phyloP scores from a whole-genome alignment of 2,113 vertebrate genomes.

The Phyllopteryx taeniolatus region DNA sequence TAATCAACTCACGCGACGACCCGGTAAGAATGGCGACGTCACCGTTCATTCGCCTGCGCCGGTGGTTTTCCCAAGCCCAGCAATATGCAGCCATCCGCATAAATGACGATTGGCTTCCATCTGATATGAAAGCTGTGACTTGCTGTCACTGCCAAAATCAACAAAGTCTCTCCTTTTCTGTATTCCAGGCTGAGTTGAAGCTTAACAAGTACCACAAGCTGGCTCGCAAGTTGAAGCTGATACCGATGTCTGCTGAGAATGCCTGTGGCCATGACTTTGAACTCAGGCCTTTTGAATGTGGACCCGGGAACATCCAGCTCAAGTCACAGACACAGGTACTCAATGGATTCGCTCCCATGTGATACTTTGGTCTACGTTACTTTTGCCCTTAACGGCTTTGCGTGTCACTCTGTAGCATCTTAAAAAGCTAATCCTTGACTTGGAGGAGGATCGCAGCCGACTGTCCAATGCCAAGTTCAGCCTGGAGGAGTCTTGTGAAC shows the following conservation, averaged over 20 bases:
- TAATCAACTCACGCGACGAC: too few relatives aligned
- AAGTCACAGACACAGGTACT: constrained; percentile 83
- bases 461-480: constrained; percentile 65
- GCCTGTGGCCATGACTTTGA: constrained; percentile 88
- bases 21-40: too few relatives aligned
- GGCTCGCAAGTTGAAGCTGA: constrained; percentile 91
- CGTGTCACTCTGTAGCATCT: constrained; percentile 52
- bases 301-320: constrained; percentile 73
- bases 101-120: not conserved
- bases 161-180: not conserved
- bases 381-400: constrained; percentile 3
- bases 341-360: not conserved
- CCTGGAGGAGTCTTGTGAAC: constrained; percentile 70
- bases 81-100: too few relatives aligned
- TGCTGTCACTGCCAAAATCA: not conserved
- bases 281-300: constrained; percentile 81
- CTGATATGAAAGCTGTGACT: not conserved
- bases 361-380: not conserved
- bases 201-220: constrained; percentile 88
- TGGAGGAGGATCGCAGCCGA: constrained; percentile 73
- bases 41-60: too few relatives aligned
- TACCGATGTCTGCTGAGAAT: constrained; percentile 86
- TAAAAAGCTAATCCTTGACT: constrained; percentile 65
- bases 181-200: constrained; percentile 79
- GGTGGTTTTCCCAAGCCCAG: too few relatives aligned